phyloP scores from a whole-genome alignment of 2,888 invertebrate species.

The Aplocera efformata region DNA sequence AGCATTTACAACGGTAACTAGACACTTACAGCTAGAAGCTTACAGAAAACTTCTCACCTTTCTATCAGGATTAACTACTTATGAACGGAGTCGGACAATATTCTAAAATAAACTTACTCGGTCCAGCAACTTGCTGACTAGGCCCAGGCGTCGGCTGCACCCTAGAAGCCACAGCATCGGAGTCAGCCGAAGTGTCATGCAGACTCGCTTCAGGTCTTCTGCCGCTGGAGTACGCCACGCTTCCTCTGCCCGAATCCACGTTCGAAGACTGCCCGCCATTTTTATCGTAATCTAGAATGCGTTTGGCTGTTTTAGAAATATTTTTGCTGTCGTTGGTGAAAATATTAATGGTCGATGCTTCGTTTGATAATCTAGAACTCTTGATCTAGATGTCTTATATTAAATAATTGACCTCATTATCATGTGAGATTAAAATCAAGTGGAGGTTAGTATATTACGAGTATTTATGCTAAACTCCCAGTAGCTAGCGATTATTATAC shows the following conservation, averaged over 20 bases:
- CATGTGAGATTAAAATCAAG: too few relatives aligned
- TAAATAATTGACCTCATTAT: too few relatives aligned
- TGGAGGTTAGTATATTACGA: too few relatives aligned
- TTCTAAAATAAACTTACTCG: slow-evolving; percentile 42
- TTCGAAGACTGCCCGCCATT: slow-evolving; percentile 87
- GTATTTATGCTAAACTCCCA: too few relatives aligned
- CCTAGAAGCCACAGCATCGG: slow-evolving; percentile 69
- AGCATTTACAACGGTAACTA: too few relatives aligned
- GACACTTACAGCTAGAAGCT: too few relatives aligned
- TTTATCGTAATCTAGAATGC: slow-evolving; percentile 84
- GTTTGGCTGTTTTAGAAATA: slow-evolving; percentile 19
- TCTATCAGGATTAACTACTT: too few relatives aligned
- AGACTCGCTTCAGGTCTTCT: slow-evolving; percentile 78
- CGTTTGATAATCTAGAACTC: too few relatives aligned
- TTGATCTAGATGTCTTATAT: too few relatives aligned
- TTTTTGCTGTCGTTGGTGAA: slow-evolving; percentile 7
- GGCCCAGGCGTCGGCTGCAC: slow-evolving; percentile 59
- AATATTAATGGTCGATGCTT: slow-evolving; percentile 5
- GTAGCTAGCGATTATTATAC: too few relatives aligned
- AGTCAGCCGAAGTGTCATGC: slow-evolving; percentile 81
- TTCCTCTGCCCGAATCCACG: slow-evolving; percentile 89
- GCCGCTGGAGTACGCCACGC: slow-evolving; percentile 89
- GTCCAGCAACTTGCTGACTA: slow-evolving; percentile 56
- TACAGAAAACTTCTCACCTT: too few relatives aligned
- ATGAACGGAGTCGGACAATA: too few relatives aligned